A percentile compares a stretch with the other conserved stretches of the same genome.
These are phyloP conservation scores for Drosophila mimica DNA, from an alignment of 2,888 invertebrate species.

Conservation along the genomic window DNA sequence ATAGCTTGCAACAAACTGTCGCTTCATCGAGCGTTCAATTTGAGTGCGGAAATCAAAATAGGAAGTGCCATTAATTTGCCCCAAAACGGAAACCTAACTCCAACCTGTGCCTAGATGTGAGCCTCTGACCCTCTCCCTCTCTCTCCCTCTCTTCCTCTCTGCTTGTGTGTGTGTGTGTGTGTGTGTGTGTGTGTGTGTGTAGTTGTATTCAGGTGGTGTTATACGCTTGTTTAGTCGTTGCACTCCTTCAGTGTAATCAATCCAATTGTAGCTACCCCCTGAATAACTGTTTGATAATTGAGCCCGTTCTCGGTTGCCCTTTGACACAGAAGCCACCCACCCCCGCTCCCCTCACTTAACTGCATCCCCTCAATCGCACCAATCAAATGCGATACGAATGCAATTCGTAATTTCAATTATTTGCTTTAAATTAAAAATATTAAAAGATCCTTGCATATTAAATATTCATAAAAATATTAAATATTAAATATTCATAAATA, in stretches of 20 bases:
- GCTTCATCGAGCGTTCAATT: conserved; percentile 59
- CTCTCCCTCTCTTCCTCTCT: background rate
- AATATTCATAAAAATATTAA: too few species aligned
- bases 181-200: conserved; percentile 16
- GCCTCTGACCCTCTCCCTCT: background rate
- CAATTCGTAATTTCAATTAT: too few species aligned
- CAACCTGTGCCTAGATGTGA: conserved; percentile 11
- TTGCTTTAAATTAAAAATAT: too few species aligned
- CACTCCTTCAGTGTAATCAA: conserved; percentile 14
- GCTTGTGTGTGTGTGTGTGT: conserved; percentile 2
- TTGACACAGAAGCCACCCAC: background rate
- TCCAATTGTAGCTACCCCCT: conserved; percentile 32
- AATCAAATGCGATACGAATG: too few species aligned
- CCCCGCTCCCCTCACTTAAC: too few species aligned
- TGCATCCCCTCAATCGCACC: too few species aligned
- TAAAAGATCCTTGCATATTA: too few species aligned
- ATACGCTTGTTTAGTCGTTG: background rate
- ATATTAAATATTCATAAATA: too few species aligned
- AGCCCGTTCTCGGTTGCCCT: background rate
- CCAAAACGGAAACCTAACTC: conserved; percentile 47
- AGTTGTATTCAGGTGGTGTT: conserved; percentile 12
- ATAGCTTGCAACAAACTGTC: conserved; percentile 62
- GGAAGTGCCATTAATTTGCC: conserved; percentile 77
- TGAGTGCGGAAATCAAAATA: conserved; percentile 80
- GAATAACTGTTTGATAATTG: conserved; percentile 18